These are phyloP conservation scores for Syritta pipiens DNA, from an alignment of 2,888 invertebrate genomes.

Conservation along the genomic window DNA sequence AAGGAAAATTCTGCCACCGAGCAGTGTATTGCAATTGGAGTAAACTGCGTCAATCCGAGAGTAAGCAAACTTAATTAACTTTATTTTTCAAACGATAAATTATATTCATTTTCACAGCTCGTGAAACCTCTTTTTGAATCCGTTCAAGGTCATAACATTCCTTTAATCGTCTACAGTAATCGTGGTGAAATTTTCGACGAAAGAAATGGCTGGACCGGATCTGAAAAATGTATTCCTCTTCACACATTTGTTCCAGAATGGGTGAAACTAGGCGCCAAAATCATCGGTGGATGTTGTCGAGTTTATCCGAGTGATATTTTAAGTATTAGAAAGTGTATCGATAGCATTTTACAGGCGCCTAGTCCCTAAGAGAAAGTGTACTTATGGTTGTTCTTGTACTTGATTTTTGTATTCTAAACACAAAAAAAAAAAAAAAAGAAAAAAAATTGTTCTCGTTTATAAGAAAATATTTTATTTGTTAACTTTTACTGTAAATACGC, in stretches of 20 bases:
- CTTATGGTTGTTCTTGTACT: slow-evolving; percentile 30
- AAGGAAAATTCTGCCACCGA: slow-evolving; percentile 81
- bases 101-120: slow-evolving; percentile 73
- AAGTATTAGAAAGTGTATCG: slow-evolving; percentile 82
- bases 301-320: slow-evolving; percentile 90
- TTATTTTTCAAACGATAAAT: not conserved
- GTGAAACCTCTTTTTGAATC: slow-evolving; percentile 82
- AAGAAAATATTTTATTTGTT: not conserved
- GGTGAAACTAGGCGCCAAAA: slow-evolving; percentile 88
- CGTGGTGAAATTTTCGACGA: slow-evolving; percentile 83
- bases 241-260: slow-evolving; percentile 87
- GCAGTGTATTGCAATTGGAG: slow-evolving; percentile 89
- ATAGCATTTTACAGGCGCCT: slow-evolving; percentile 57
- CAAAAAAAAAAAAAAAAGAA: not conserved
- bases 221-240: slow-evolving; percentile 84
- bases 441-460: slow-evolving; percentile 15
- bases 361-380: slow-evolving; percentile 17
- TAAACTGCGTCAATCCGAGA: slow-evolving; percentile 90
- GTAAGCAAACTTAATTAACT: slow-evolving; percentile 45
- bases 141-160: slow-evolving; percentile 81
- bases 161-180: slow-evolving; percentile 94
- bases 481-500: not conserved
- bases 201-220: slow-evolving; percentile 82
- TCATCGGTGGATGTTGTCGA: slow-evolving; percentile 95
- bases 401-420: slow-evolving; percentile 4